These are phyloP conservation scores for Antidorcas marsupialis DNA, from an alignment of 2,113 vertebrate species.

Conservation along the genomic window DNA sequence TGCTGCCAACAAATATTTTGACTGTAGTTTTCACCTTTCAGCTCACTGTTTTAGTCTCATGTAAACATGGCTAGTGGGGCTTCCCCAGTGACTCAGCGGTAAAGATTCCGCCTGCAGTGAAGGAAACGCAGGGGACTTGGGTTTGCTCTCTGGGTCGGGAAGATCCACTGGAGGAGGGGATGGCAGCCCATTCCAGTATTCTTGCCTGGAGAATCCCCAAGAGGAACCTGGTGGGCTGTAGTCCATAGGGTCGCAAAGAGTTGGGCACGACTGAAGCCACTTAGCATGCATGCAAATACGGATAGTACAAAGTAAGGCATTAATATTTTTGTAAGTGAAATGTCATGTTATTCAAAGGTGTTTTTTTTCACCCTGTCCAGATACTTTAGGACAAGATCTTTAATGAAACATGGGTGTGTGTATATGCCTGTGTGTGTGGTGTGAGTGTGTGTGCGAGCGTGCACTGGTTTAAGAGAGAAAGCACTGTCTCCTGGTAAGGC, in stretches of 20 bases:
- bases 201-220: neutral
- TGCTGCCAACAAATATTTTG: slow-evolving; percentile 15
- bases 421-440: neutral
- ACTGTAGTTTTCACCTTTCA: slow-evolving; percentile 16
- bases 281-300: neutral
- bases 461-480: neutral
- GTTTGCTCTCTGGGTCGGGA: neutral
- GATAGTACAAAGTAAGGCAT: neutral
- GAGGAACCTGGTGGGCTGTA: neutral
- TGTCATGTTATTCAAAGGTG: neutral
- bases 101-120: neutral
- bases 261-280: neutral
- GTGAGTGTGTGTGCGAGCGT: neutral
- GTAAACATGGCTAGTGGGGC: neutral
- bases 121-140: neutral
- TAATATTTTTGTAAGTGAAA: neutral
- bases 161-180: neutral
- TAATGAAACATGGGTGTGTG: neutral
- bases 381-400: neutral
- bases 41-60: neutral
- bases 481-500: neutral
- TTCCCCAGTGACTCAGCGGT: neutral
- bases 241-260: neutral
- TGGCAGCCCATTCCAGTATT: neutral
- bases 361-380: neutral